Evolutionary conservation across 2,797 vertebrate species (phyloP), one percentile per base, ranked within the genome.

Genomic region (Percopsis omiscomaycus): DNA sequence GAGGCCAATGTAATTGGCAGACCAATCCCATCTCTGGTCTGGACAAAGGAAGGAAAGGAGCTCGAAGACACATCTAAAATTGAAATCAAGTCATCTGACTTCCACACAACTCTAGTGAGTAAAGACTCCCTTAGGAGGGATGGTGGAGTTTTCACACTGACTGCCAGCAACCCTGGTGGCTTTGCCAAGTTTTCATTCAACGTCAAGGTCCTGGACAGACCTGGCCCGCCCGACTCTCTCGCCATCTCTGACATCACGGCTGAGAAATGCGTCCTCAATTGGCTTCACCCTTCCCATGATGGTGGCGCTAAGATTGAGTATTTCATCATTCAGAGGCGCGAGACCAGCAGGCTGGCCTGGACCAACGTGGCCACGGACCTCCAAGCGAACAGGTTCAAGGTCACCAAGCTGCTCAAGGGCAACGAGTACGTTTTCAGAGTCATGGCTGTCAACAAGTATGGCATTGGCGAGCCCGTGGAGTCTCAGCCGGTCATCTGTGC

Each of bases 361-460:
- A 99, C 97, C 85, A 94, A 93, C 67, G 97, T 98, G 66, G 94
- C 95, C 59, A 89, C 96, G 69, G 96, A 99, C 74, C 93, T 98
- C 80, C 95, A 95, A 70, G 89, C 96, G 45, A 98, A 95, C 79
- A 96, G 97, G 86, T 89, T 97, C 62, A 99, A 99, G 79, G 95
- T 98, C 69, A 96, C 95, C 50, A 99, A 99, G 84, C 93, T 99
- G 69, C 85, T 99, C 66, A 95, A 97, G 89, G 96, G 97, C 84
- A 99, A 99, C 82, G 98, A 99, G 81, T 99, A 99, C 0, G 88
- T 99, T 59, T 99, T 99, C 85, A 94, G 98, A 86, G 96, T 98
- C 59, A 97, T 99, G 96, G 96, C 96, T 82, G 96, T 99, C 69
- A 99, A 99, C 88, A 99, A 99, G 87, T 98, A 98, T 0, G 98